Percentiles rank a stretch among this genome's conserved stretches.
phyloP scores from a whole-genome alignment of 2,113 vertebrate species.

The Himantopus leucocephalus region DNA sequence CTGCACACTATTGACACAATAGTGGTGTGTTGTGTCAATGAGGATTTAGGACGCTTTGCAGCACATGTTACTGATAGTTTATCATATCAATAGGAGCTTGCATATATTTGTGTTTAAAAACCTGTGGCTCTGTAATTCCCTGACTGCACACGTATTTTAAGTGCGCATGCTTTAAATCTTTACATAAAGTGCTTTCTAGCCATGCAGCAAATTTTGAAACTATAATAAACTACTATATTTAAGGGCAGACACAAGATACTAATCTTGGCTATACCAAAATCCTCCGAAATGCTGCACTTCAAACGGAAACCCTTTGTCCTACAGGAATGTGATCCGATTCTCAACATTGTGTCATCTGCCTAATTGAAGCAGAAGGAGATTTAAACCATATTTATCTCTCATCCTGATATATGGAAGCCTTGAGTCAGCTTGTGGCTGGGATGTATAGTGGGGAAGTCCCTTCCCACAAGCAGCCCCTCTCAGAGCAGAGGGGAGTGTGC shows the following conservation, averaged over 20 bases:
- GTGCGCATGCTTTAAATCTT: constrained; percentile 41
- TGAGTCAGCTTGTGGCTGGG: not conserved
- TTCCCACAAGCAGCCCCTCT: not conserved
- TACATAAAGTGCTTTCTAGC: constrained; percentile 42
- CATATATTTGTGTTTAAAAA: constrained; percentile 71
- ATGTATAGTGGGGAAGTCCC: not conserved
- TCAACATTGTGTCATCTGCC: not conserved
- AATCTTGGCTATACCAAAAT: constrained; percentile 42
- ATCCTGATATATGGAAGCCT: not conserved
- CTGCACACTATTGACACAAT: constrained; percentile 69
- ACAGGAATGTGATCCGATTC: not conserved
- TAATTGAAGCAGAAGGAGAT: constrained; percentile 24
- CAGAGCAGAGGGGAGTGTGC: not conserved
- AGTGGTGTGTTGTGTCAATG: constrained; percentile 66
- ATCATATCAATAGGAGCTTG: constrained; percentile 67
- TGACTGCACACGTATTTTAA: constrained; percentile 38
- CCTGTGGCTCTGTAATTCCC: constrained; percentile 64
- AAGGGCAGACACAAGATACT: constrained; percentile 28
- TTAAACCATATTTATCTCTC: not conserved
- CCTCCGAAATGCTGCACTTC: not conserved
- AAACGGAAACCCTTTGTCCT: not conserved
- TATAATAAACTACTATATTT: constrained; percentile 23
- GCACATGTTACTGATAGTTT: constrained; percentile 73
- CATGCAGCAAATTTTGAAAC: constrained; percentile 50
- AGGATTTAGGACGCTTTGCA: constrained; percentile 70